Evolutionary conservation across 2,113 vertebrate genomes (phyloP).

Genomic region (Cynocephalus volans): DNA sequence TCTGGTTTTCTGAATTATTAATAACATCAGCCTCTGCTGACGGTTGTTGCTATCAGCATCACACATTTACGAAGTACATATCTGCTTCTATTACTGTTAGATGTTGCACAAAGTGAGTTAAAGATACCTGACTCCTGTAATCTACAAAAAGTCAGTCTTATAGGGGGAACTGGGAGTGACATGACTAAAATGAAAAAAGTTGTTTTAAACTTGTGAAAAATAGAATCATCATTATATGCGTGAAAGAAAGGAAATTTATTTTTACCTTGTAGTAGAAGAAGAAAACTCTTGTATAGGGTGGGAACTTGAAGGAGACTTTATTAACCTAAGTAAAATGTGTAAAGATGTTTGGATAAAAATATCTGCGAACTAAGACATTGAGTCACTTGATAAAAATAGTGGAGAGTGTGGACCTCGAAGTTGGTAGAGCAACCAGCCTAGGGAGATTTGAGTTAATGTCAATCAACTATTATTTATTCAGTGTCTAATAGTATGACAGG

Average conservation of each 20-base stretch:
- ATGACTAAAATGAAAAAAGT: neutral
- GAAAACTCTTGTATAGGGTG: neutral
- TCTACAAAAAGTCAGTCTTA: neutral
- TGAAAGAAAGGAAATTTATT: conserved; percentile 13
- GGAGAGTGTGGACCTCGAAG: accelerated
- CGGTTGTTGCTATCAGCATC: neutral
- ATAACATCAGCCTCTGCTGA: conserved; percentile 7
- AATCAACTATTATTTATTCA: neutral
- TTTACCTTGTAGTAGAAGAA: neutral
- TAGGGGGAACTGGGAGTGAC: neutral
- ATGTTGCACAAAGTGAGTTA: neutral
- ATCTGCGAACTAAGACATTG: neutral
- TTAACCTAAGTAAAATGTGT: neutral
- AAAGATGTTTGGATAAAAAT: neutral
- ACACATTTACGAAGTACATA: neutral
- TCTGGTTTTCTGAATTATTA: conserved; percentile 80
- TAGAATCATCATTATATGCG: neutral
- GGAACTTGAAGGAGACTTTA: neutral
- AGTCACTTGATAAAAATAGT: neutral
- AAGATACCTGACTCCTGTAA: neutral
- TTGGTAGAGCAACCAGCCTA: accelerated
- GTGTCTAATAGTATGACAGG: neutral
- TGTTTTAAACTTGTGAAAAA: neutral
- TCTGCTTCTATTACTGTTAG: neutral
- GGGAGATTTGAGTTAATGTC: neutral